Percentiles rank a stretch among this genome's conserved stretches.
Evolutionary conservation across 2,888 invertebrate genomes (phyloP).

Genomic region (Lycocerus yunnanus): DNA sequence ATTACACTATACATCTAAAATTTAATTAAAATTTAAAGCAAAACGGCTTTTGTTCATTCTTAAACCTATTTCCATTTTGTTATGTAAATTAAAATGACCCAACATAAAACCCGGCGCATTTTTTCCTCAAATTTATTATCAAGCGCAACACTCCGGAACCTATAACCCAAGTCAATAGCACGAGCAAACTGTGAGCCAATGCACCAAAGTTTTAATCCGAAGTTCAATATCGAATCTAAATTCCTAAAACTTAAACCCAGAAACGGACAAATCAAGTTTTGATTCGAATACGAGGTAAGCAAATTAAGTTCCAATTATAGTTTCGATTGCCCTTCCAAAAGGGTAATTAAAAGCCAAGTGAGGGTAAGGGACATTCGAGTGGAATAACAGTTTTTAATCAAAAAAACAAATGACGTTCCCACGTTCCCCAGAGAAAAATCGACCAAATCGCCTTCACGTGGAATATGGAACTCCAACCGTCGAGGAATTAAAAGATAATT

Average conservation of each 20-base stretch:
- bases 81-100: background rate
- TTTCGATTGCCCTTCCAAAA: background rate
- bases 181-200: background rate
- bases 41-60: background rate
- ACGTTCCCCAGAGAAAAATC: background rate
- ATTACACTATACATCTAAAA: background rate
- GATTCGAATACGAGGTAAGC: background rate
- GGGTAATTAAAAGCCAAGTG: background rate
- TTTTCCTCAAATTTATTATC: background rate
- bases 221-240: background rate
- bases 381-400: background rate
- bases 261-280: background rate
- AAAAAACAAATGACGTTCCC: background rate
- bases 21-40: constrained; percentile 3
- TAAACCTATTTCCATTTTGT: background rate
- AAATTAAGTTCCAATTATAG: background rate
- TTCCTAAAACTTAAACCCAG: background rate
- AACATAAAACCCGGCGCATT: background rate
- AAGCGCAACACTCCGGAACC: background rate
- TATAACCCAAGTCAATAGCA: background rate
- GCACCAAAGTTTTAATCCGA: background rate
- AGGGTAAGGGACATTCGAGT: background rate
- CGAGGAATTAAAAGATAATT: too few relatives aligned
- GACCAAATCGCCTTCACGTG: background rate
- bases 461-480: background rate